Evolutionary conservation across 2,113 vertebrate species (phyloP).

Genomic region (Cottus gobio): DNA sequence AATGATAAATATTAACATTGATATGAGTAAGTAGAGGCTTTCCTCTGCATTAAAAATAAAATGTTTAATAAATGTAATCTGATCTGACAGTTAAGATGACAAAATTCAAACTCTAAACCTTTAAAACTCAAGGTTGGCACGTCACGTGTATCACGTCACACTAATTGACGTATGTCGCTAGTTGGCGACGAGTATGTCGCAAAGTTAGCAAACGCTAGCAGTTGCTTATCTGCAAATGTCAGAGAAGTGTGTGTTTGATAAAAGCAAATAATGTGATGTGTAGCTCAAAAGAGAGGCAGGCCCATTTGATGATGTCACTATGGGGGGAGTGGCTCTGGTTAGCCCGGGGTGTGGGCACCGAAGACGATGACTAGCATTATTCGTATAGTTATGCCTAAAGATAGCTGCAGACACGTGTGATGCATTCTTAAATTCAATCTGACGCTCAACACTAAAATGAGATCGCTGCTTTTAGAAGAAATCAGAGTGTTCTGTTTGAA

Average conservation of each 20-base stretch:
- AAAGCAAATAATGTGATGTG: neutral
- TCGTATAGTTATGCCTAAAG: neutral
- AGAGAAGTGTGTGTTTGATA: neutral
- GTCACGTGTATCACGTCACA: neutral
- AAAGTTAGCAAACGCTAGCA: neutral
- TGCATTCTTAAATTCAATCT: neutral
- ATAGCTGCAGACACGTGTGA: neutral
- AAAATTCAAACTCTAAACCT: neutral
- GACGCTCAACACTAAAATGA: neutral
- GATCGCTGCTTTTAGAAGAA: neutral
- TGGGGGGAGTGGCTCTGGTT: no score
- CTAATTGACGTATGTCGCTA: neutral
- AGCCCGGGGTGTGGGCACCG: neutral
- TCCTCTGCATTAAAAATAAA: neutral
- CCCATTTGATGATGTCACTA: no score
- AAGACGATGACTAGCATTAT: neutral
- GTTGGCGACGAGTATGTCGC: neutral
- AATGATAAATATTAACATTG: conserved; percentile 24
- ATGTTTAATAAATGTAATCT: neutral
- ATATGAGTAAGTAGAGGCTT: neutral
- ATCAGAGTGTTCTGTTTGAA: neutral
- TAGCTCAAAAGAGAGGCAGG: neutral
- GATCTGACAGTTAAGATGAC: conserved; percentile 3
- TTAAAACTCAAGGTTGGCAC: neutral
- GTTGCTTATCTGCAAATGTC: neutral